Conservation (phyloP, 2,888 invertebrate species). For the Lobophora halterata region DNA sequence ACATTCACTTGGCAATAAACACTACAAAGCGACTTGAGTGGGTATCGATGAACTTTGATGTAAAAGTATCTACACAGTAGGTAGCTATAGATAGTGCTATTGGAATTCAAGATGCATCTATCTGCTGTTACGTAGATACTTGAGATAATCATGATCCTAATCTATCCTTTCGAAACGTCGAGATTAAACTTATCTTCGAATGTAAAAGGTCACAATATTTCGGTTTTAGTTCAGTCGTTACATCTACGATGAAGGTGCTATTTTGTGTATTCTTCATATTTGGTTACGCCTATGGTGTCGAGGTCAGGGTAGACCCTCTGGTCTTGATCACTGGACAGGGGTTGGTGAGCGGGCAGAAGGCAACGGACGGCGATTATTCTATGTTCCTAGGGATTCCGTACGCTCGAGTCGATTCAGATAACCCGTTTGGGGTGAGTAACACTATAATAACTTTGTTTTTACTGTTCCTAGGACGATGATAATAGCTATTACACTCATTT, state of each 20-base stretch:
- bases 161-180: slow-evolving; percentile 43
- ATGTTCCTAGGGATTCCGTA: slow-evolving; percentile 69
- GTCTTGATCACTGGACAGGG: slow-evolving; percentile 62
- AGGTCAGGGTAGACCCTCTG: slow-evolving; percentile 63
- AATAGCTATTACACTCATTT: not conserved
- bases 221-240: slow-evolving; percentile 20
- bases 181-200: slow-evolving; percentile 49
- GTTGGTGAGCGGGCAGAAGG: slow-evolving; percentile 59
- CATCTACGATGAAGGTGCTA: slow-evolving; percentile 34
- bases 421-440: slow-evolving; percentile 72
- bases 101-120: slow-evolving; percentile 27
- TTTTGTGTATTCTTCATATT: slow-evolving; percentile 32
- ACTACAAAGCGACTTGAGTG: slow-evolving; percentile 11
- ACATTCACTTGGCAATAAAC: slow-evolving; percentile 18
- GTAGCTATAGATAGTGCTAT: slow-evolving; percentile 14
- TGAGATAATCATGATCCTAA: slow-evolving; percentile 32
- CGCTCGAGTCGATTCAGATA: slow-evolving; percentile 54
- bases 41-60: slow-evolving; percentile 11
- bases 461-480: not conserved
- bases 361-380: slow-evolving; percentile 62
- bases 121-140: slow-evolving; percentile 33
- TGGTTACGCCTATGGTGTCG: slow-evolving; percentile 31
- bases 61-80: slow-evolving; percentile 1
- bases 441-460: slow-evolving; percentile 10
- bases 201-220: slow-evolving; percentile 18